phyloP scores from a whole-genome alignment of 2,113 vertebrate genomes.

The Pachyramphus minor region DNA sequence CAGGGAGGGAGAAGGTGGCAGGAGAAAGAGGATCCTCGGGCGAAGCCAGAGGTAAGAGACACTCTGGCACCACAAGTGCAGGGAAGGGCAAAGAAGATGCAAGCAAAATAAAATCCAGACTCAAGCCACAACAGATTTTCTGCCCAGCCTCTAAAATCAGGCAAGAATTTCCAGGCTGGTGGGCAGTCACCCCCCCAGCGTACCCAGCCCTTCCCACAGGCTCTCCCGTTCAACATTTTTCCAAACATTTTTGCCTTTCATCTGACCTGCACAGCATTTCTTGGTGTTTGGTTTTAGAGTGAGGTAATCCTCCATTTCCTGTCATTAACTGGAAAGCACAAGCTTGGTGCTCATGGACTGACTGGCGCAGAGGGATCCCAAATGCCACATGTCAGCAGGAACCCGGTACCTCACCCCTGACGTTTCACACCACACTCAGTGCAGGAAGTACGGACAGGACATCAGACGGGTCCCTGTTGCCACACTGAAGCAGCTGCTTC shows the following conservation, averaged over 20 bases:
- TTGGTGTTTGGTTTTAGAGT: conserved; percentile 25
- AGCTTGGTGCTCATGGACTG: not conserved
- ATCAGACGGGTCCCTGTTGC: not conserved
- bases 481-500: not conserved
- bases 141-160: not conserved
- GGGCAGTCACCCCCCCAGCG: not conserved
- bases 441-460: not conserved
- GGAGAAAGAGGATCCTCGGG: not conserved
- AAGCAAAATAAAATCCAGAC: conserved; percentile 16
- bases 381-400: not conserved
- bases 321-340: conserved; percentile 65
- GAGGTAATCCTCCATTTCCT: conserved; percentile 75
- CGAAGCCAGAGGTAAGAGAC: not conserved
- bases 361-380: not conserved
- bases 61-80: not conserved
- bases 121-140: not conserved
- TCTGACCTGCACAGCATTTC: not conserved
- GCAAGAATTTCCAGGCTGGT: not conserved
- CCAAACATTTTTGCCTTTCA: conserved; percentile 7
- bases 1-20: not conserved
- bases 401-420: not conserved
- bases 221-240: not conserved
- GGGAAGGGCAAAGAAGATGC: not conserved
- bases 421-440: fast-evolving
- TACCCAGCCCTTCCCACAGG: not conserved